Evolutionary conservation across 2,113 vertebrate genomes (phyloP), one percentile per base, ranked within the genome.

Genomic region (Pongo pygmaeus): DNA sequence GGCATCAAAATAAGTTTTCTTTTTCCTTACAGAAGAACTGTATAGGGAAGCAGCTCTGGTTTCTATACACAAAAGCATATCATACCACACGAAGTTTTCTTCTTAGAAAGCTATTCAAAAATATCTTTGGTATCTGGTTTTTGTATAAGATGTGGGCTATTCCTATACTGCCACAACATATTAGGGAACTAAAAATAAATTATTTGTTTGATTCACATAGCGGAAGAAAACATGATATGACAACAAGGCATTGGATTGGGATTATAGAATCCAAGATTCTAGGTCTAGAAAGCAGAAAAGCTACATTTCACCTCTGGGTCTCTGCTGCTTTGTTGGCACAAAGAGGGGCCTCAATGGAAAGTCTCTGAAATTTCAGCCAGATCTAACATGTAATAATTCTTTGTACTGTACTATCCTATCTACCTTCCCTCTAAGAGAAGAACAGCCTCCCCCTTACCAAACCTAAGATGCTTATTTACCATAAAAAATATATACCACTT

Each of bases 31-130:
- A 83, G 43, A 78, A 95, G 78, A 81, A 50, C 46, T 61, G 25
- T 64, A 32, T 64, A 69, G 48, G 32, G 59, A 85, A 81, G 69
- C 50, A 90, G 55, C 18, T 94, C n/a, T n/a, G 32, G 27, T 61
- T 86, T 94, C 74, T 77, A 40, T 17, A 93, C 22, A 40, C 14
- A 38, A 16, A 91, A 91, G 67, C 6, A 11, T 43, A 83, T 79
- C 61, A 74, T 1, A 11, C 27, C 27, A 46, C 20, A 89, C 6
- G 40, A 74, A 89, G 40, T 79, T 97, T 92, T 55, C 61, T 95
- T 86, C 55, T 48, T 77, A 77, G 84, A 93, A 88, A 81, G 89
- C 30, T 50, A 92, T 70, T 81, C 57, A 59, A 67, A 96, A 92
- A n/a, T 90, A 78, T 43, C 17, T 77, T 96, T 48, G 40, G 20